Evolutionary conservation across 2,888 invertebrate species (phyloP).

Genomic region (Lithophane leautieri): DNA sequence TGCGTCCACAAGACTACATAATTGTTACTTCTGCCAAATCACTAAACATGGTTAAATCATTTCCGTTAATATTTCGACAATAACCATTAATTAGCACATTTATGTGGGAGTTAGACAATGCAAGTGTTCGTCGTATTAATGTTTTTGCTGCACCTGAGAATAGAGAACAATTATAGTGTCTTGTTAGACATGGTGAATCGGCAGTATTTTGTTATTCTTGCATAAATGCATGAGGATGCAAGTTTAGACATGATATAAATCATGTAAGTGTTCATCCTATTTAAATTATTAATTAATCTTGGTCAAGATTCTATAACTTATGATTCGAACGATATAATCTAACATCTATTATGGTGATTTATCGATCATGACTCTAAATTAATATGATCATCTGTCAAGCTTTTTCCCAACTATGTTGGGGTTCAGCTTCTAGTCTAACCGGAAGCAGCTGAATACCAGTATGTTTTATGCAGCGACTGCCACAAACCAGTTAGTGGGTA

Average conservation of each 20-base stretch:
- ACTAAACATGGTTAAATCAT: conserved; percentile 2
- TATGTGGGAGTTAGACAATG: conserved; percentile 46
- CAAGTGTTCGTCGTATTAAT: not conserved
- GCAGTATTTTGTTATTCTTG: conserved; percentile 18
- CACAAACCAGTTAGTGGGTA: not conserved
- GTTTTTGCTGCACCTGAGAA: conserved; percentile 33
- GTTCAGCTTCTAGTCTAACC: not conserved
- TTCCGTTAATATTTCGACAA: conserved; percentile 5
- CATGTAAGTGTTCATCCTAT: not conserved
- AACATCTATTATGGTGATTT: not conserved
- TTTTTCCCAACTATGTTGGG: not conserved
- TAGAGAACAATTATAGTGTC: conserved; percentile 5
- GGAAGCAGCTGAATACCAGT: not conserved
- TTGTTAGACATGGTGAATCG: conserved; percentile 29
- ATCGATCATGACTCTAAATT: not conserved
- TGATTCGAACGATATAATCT: not conserved
- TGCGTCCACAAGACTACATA: not conserved
- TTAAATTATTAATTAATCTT: conserved; percentile 7
- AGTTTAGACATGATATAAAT: not conserved
- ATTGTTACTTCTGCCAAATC: not conserved
- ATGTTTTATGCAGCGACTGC: not conserved
- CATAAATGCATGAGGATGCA: conserved; percentile 2
- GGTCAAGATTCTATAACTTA: not conserved
- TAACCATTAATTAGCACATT: not conserved
- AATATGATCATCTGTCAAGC: not conserved